Percentiles rank a stretch among this genome's conserved stretches.
Evolutionary conservation across 2,888 invertebrate species (phyloP).

Genomic region (Nephrotoma appendiculata): DNA sequence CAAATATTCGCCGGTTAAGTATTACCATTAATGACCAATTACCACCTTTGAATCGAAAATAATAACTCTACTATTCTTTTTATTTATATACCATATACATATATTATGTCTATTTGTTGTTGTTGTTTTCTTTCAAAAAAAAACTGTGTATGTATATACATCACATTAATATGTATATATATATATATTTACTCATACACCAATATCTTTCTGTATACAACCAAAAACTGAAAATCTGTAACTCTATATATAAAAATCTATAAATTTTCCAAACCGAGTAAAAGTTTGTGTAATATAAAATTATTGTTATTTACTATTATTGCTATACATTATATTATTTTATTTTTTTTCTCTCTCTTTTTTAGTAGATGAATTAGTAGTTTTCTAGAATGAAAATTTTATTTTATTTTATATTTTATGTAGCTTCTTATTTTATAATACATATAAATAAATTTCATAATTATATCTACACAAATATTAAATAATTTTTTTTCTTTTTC

Average conservation of each 20-base stretch:
- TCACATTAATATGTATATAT: background rate
- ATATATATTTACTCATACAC: background rate
- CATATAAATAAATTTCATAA: background rate
- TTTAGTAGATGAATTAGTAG: background rate
- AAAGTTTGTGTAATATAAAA: background rate
- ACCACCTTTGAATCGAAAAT: slow-evolving; percentile 47
- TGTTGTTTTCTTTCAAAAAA: background rate
- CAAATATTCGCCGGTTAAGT: slow-evolving; percentile 59
- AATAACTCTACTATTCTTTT: slow-evolving; percentile 9
- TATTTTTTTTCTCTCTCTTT: background rate
- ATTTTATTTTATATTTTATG: background rate
- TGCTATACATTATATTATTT: background rate
- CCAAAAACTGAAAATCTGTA: background rate
- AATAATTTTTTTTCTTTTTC: background rate
- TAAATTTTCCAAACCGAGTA: background rate
- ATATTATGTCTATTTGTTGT: background rate
- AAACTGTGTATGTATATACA: background rate
- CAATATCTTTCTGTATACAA: background rate
- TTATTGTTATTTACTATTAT: background rate
- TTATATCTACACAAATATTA: background rate
- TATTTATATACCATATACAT: background rate
- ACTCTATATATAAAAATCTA: background rate
- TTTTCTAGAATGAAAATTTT: background rate
- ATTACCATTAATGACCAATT: slow-evolving; percentile 34
- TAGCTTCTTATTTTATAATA: background rate